Evolutionary conservation across 2,888 invertebrate genomes (phyloP).

Genomic region (Panzeria rudis): DNA sequence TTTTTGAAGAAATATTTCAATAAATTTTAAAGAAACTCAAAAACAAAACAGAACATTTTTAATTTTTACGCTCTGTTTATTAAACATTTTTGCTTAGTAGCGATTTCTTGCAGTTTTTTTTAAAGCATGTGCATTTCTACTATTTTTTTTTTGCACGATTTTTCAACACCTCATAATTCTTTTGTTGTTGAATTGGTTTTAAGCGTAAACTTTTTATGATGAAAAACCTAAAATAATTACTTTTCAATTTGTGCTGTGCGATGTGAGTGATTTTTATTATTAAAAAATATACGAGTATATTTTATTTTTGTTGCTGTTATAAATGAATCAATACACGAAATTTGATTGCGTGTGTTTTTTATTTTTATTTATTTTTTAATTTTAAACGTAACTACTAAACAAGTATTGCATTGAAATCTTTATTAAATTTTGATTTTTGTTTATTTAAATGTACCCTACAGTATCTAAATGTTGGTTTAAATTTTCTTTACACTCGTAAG

Average conservation of each 20-base stretch:
- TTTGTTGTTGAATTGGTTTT: constrained; percentile 24
- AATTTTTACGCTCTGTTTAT: constrained; percentile 61
- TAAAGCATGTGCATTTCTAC: neutral
- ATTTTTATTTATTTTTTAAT: neutral
- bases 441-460: constrained; percentile 1
- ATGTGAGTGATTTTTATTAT: constrained; percentile 1
- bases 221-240: constrained; percentile 68
- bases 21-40: constrained; percentile 25
- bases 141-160: constrained; percentile 10
- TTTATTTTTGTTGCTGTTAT: constrained; percentile 9
- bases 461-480: neutral
- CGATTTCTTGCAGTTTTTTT: constrained; percentile 40
- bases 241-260: constrained; percentile 61
- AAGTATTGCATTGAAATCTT: constrained; percentile 7
- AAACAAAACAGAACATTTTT: constrained; percentile 43
- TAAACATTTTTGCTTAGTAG: constrained; percentile 33
- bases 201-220: constrained; percentile 36
- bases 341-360: constrained; percentile 2
- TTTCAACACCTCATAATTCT: constrained; percentile 60
- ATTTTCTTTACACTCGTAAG: too few relatives aligned
- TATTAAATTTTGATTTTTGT: constrained; percentile 1
- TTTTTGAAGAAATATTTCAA: constrained; percentile 12
- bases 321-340: constrained; percentile 28
- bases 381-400: constrained; percentile 14
- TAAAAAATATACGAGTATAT: constrained; percentile 1